phyloP scores from a whole-genome alignment of 1,140 invertebrate species.

The Olivierus martensii region DNA sequence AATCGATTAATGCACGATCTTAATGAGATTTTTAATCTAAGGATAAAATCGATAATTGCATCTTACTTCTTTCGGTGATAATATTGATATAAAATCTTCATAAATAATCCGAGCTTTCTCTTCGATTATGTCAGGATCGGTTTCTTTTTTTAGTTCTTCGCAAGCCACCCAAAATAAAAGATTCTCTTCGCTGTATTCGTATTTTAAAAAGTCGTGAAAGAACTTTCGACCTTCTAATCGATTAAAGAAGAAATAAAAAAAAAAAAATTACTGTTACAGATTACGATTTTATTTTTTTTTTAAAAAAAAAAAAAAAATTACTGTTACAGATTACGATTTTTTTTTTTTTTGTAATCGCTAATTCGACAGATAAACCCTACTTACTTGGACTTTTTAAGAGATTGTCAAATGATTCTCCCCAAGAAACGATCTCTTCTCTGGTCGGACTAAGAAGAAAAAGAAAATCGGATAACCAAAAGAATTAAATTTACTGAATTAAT shows the following conservation, averaged over 20 bases:
- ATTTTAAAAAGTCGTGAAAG: conserved; percentile 93
- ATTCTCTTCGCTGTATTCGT: conserved; percentile 99
- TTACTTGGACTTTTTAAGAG: conserved; percentile 78
- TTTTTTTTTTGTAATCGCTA: too few species aligned
- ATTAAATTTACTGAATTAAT: too few species aligned
- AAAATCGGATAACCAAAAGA: too few species aligned
- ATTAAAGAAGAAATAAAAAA: too few species aligned
- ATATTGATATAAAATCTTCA: conserved; percentile 99
- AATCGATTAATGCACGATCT: too few species aligned
- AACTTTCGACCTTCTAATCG: conserved; percentile 81
- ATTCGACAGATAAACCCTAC: too few species aligned
- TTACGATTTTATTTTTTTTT: too few species aligned
- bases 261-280: too few species aligned
- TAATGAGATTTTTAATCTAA: too few species aligned
- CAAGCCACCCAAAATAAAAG: conserved; percentile 98
- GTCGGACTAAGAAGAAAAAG: conserved; percentile 45
- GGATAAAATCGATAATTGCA: too few species aligned
- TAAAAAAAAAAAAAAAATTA: too few species aligned
- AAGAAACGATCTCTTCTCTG: conserved; percentile 80
- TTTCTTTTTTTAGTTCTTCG: conserved; percentile 92
- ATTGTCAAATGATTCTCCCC: conserved; percentile 91
- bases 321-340: too few species aligned
- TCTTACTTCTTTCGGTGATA: conserved; percentile 94
- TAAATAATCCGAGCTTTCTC: conserved; percentile 96
- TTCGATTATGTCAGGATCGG: conserved; percentile 80